phyloP scores from a whole-genome alignment of 2,113 vertebrate species.

The Protobothrops mucrosquamatus region DNA sequence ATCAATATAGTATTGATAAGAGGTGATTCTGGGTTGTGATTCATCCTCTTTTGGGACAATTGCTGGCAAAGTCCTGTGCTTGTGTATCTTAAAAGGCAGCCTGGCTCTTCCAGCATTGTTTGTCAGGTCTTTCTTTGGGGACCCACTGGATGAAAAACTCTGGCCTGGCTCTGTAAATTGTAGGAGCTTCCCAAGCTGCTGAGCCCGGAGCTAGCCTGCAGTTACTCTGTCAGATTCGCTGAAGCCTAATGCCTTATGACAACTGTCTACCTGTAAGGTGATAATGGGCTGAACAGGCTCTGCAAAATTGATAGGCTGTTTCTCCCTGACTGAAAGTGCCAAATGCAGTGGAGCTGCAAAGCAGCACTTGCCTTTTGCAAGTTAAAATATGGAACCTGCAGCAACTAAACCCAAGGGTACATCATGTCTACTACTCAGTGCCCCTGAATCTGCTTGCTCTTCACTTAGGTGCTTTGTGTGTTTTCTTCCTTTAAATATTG shows the following conservation, averaged over 20 bases:
- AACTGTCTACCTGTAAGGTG: constrained; percentile 75
- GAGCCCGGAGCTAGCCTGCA: constrained; percentile 75
- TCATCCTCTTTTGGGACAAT: neutral
- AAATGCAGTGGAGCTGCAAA: constrained; percentile 12
- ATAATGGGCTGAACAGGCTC: constrained; percentile 67
- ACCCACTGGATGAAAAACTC: constrained; percentile 61
- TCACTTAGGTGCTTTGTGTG: neutral
- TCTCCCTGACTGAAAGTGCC: constrained; percentile 51
- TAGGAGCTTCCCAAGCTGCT: constrained; percentile 66
- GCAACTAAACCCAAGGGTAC: neutral
- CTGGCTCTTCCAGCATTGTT: constrained; percentile 37
- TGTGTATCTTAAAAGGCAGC: constrained; percentile 17
- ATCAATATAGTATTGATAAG: neutral
- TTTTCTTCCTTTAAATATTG: neutral
- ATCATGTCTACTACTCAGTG: neutral
- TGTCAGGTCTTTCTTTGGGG: constrained; percentile 67
- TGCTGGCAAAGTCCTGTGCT: constrained; percentile 7
- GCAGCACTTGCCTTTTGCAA: constrained; percentile 15
- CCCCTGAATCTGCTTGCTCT: neutral
- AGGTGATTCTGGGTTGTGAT: neutral
- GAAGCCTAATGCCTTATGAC: constrained; percentile 80
- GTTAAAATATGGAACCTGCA: neutral
- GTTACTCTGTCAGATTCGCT: constrained; percentile 67
- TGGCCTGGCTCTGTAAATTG: constrained; percentile 56
- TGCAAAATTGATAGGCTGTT: constrained; percentile 76